Conservation (phyloP, 1,140 invertebrate species). For the Neodiprion lecontei region DNA sequence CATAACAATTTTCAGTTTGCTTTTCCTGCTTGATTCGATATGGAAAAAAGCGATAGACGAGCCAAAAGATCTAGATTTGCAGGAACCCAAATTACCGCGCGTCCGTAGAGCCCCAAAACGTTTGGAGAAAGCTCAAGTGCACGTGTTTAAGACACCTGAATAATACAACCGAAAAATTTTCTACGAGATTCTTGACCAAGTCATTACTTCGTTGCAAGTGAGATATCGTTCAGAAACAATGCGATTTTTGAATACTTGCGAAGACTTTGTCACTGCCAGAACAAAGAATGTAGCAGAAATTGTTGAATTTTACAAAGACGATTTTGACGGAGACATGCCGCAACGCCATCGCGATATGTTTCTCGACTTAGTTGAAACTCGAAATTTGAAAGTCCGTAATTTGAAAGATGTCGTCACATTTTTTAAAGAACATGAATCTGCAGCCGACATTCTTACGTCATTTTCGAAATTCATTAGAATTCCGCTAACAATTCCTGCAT, state of each 20-base stretch:
- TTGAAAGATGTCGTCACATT: conserved; percentile 16
- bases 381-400: conserved; percentile 4
- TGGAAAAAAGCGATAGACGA: no score
- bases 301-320: conserved; percentile 19
- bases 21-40: no score
- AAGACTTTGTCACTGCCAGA: conserved; percentile 5
- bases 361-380: conserved; percentile 7
- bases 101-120: no score
- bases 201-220: conserved; percentile 7
- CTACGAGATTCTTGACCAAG: conserved; percentile 12
- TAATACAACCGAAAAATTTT: neutral
- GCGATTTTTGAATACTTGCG: conserved; percentile 8
- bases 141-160: neutral
- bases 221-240: conserved; percentile 16
- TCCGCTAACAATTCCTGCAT: conserved; percentile 29
- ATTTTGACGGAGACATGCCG: conserved; percentile 13
- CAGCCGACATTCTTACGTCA: conserved; percentile 10
- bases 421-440: conserved; percentile 15
- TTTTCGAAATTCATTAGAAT: conserved; percentile 20
- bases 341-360: neutral
- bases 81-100: no score
- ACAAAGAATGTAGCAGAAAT: conserved; percentile 1
- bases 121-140: neutral
- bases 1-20: no score
- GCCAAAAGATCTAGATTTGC: no score